Base-by-base conservation (phyloP, 2,888 invertebrate species). In the Harpagoxenus sublaevis region DNA sequence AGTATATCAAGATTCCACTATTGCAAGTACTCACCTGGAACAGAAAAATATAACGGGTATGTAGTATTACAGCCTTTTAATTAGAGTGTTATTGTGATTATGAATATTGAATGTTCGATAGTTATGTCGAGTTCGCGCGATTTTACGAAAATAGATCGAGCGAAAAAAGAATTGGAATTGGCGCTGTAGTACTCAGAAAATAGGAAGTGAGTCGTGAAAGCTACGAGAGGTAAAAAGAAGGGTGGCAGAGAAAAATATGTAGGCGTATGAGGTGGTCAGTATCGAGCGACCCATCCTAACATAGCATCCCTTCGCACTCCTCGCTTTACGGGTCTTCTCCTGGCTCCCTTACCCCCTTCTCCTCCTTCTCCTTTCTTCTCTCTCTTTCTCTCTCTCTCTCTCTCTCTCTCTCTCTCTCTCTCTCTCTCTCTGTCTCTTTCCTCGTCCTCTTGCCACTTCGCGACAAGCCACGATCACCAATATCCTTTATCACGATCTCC, bases 221-320 rank as follows among this genome's bases (percentile, higher is more conserved):
- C 4, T 57, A 53, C 48, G 65, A 87, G 39, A 79, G 9, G 2
- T 28, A 53, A 77, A 73, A 63, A 74, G 28, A 81, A 18, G 42
- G 48, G 35, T n/a, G 12, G 71, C 51, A 84, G 77, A 84, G 71
- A 48, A 63, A 79, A 35, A 51, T 62, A 55, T 71, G 85, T 87
- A 90, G 90, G 85, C 85, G 90, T 90, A 66, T 55, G 79, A 87
- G 87, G 28, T 66, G 88, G 87, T 91, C 89, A 89, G 83, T 89
- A 90, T 90, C 88, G 88, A 91, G 87, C 91, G 87, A 88, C 81
- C 87, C 81, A 87, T 85, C 85, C 86, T 62, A 65, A 48, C 84
- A 78, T 83, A 82, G 83, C 86, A 83, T 85, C 86, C 88, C 86
- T 75, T 84, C 86, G 10, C 70, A 18, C 75, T 89, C 83, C 71